These are phyloP conservation scores for Caenorhabditis tropicalis DNA, from an alignment of 1,140 invertebrate species.

Conservation along the genomic window DNA sequence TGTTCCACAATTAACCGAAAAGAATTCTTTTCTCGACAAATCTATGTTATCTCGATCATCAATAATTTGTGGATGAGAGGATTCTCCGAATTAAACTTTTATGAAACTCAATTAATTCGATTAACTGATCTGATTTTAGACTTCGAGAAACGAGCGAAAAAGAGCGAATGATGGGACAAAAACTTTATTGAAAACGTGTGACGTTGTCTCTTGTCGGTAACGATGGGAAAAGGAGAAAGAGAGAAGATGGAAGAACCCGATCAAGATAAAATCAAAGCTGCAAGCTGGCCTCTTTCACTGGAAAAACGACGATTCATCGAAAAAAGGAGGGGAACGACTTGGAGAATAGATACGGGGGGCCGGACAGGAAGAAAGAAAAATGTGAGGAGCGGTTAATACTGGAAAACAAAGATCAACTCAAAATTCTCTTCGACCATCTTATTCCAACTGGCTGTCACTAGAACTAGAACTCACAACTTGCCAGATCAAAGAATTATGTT, in stretches of 20 bases:
- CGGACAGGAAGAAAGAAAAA: not conserved
- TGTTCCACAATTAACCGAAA: not conserved
- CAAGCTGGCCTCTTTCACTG: constrained; percentile 42
- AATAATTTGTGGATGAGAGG: not conserved
- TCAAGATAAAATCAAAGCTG: constrained; percentile 40
- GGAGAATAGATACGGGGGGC: not conserved
- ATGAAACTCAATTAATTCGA: constrained; percentile 27
- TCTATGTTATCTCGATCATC: not conserved
- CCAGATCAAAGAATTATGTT: no score
- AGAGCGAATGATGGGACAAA: not conserved
- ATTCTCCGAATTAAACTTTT: not conserved
- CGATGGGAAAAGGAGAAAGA: constrained; percentile 13
- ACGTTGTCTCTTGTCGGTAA: constrained; percentile 39
- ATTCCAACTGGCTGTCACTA: no score
- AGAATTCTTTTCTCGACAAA: not conserved
- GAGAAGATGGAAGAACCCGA: constrained; percentile 17
- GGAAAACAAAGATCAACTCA: not conserved
- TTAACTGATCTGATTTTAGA: constrained; percentile 20
- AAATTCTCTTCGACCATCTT: not conserved
- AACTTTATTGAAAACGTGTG: constrained; percentile 28
- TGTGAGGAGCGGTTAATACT: not conserved
- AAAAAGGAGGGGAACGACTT: not conserved
- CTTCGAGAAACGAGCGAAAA: constrained; percentile 7
- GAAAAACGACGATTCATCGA: constrained; percentile 39
- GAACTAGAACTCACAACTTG: no score